Conservation (phyloP, 2,888 invertebrate genomes). For the Chrysolina americana region DNA sequence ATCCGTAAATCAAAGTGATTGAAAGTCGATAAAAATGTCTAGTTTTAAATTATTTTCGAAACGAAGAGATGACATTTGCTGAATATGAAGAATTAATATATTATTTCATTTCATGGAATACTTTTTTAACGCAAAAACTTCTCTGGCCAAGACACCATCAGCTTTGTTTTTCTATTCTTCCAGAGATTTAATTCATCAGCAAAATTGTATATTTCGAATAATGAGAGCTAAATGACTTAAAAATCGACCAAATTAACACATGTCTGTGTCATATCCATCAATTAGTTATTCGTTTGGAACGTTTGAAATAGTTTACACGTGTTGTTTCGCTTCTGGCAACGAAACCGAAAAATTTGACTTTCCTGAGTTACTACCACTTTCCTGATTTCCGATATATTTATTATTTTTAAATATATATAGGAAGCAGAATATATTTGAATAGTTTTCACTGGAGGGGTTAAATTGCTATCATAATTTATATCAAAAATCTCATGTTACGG, state of each 20-base stretch:
- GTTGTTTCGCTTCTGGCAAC: not conserved
- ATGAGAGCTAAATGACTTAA: too few relatives aligned
- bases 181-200: too few relatives aligned
- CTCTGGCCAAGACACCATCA: too few relatives aligned
- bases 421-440: not conserved
- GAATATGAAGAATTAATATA: too few relatives aligned
- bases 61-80: too few relatives aligned
- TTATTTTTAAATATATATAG: conserved; percentile 1
- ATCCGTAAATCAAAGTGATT: too few relatives aligned
- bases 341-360: not conserved
- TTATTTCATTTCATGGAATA: too few relatives aligned
- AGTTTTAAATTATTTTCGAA: too few relatives aligned
- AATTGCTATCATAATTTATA: not conserved
- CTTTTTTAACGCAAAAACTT: too few relatives aligned
- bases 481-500: not conserved
- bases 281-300: not conserved
- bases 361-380: not conserved
- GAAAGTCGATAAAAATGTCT: too few relatives aligned
- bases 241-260: not conserved
- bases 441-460: not conserved
- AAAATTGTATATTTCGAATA: too few relatives aligned
- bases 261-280: not conserved
- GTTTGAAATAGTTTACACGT: not conserved
- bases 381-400: conserved; percentile 7
- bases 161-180: too few relatives aligned